A percentile compares a stretch with the other conserved stretches of the same genome.
phyloP scores from a whole-genome alignment of 2,888 invertebrate species.

The Zelleria hepariella region DNA sequence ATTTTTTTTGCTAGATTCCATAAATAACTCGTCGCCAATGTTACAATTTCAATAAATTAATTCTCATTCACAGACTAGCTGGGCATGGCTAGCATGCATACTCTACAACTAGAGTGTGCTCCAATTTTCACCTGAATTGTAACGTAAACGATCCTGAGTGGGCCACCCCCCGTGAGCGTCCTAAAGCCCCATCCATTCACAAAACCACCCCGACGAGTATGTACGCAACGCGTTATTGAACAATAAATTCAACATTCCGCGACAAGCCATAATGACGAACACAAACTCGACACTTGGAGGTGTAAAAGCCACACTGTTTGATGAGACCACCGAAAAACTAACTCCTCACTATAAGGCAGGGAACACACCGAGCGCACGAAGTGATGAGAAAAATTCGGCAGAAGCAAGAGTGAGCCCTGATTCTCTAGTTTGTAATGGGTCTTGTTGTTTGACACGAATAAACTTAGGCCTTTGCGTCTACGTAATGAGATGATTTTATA shows the following conservation, averaged over 20 bases:
- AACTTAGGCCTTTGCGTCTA: too few relatives aligned
- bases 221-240: constrained; percentile 60
- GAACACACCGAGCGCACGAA: background rate
- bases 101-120: too few relatives aligned
- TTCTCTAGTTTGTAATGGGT: too few relatives aligned
- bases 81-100: too few relatives aligned
- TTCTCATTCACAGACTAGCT: too few relatives aligned
- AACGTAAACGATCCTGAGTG: background rate
- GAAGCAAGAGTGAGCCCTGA: too few relatives aligned
- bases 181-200: constrained; percentile 34
- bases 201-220: constrained; percentile 59
- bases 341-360: constrained; percentile 40
- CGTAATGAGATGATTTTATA: too few relatives aligned
- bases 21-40: too few relatives aligned
- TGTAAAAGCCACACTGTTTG: constrained; percentile 60
- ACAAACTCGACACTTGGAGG: constrained; percentile 57
- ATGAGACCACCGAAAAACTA: constrained; percentile 42
- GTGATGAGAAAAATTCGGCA: too few relatives aligned
- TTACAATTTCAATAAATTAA: too few relatives aligned
- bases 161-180: background rate
- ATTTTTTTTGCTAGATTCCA: too few relatives aligned
- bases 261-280: constrained; percentile 65
- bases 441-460: too few relatives aligned
- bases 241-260: constrained; percentile 59
- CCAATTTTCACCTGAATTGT: background rate